Evolutionary conservation across 2,113 vertebrate genomes (phyloP), one percentile per base, ranked within the genome.

Genomic region (Holacanthus passer): DNA sequence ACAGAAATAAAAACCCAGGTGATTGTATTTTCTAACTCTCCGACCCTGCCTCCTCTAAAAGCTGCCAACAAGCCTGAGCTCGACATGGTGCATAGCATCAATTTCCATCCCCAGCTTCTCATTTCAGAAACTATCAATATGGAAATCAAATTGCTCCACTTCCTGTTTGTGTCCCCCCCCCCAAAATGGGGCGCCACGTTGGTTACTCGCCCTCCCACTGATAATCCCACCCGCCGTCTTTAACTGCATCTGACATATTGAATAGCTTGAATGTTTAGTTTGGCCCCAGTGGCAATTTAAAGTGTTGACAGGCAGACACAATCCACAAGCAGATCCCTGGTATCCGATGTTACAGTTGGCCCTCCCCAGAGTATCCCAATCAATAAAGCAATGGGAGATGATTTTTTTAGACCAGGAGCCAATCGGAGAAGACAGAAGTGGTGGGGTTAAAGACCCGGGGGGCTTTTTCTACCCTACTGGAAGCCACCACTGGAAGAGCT

Each of bases 221-320:
- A 90, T 82, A 85, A 87, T 89, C 31, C 80, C 74, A 12, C 79
- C 83, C 37, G 8, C 73, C 20, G 72, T 73, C 70, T 90, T 82
- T 87, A 92, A 92, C 82, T 77, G 85, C 63, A 60, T 79, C 85
- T 90, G 89, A 93, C 89, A 86, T 89, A 87, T 85, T 86, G 87
- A 92, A 91, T 84, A 73, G 84, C 88, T 92, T 43, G 11, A 64
- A 75, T 85, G 68, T 87, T 82, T 79, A 17, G 86, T 90, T 91
- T 89, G 68, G 87, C 78, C 87, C 75, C 77, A 56, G 84, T 83
- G 88, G 83, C 73, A 90, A 92, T 94, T 90, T 93, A 82, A 88
- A 79, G 86, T 82, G 82, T 93, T 93, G 92, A 94, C 90, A 88
- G 86, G 68, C 70, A 90, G 87, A 93, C 77, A 85, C 82, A 71